Evolutionary conservation across 2,113 vertebrate genomes (phyloP).

Genomic region (Amphilophus citrinellus): DNA sequence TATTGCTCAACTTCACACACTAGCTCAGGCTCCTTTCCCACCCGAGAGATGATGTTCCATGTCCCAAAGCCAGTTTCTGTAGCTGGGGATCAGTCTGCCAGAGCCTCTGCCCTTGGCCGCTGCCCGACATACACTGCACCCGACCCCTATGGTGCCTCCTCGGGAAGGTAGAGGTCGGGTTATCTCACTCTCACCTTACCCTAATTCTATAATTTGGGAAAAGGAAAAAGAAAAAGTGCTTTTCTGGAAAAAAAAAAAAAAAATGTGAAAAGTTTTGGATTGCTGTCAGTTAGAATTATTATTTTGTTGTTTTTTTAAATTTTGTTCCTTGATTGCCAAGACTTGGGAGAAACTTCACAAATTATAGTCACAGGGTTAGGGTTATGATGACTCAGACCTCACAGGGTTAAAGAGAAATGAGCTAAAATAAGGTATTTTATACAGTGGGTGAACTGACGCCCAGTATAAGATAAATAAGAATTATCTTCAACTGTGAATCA

Average conservation of each 20-base stretch:
- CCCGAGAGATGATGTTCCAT: too few relatives aligned
- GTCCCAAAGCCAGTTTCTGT: too few relatives aligned
- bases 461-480: neutral
- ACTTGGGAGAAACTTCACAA: neutral
- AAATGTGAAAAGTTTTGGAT: constrained; percentile 1
- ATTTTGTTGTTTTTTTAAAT: too few relatives aligned
- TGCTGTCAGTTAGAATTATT: neutral
- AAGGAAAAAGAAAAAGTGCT: neutral
- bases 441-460: neutral
- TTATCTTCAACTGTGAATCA: neutral
- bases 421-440: neutral
- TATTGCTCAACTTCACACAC: too few relatives aligned
- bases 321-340: neutral
- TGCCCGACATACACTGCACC: too few relatives aligned
- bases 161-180: too few relatives aligned
- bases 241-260: neutral
- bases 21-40: too few relatives aligned
- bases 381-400: neutral
- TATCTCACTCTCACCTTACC: neutral
- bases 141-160: too few relatives aligned
- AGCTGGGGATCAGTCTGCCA: too few relatives aligned
- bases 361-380: neutral
- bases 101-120: too few relatives aligned
- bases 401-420: neutral
- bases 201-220: neutral